A percentile compares a stretch with the other conserved stretches of the same genome.
These are phyloP conservation scores for Crypturellus tataupa DNA, from an alignment of 2,797 vertebrate genomes.

Conservation along the genomic window DNA sequence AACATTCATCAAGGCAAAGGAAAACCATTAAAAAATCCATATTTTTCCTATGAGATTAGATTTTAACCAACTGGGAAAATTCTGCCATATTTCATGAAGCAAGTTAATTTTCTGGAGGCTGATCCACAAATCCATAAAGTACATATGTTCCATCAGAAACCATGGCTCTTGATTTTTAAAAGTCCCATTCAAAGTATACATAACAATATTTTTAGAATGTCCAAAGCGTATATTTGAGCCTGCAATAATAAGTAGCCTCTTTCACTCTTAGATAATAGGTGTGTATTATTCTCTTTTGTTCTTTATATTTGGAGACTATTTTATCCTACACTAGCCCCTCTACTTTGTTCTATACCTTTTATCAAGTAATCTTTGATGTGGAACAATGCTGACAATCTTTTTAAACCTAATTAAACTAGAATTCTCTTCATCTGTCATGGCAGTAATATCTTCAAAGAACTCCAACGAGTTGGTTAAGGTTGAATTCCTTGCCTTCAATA, in stretches of 20 bases:
- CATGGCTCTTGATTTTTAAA: background rate
- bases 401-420: constrained; percentile 59
- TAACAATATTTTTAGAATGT: background rate
- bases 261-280: background rate
- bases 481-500: constrained; percentile 50
- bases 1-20: background rate
- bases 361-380: constrained; percentile 43
- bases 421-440: constrained; percentile 62
- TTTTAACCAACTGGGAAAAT: background rate
- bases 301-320: background rate
- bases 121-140: background rate
- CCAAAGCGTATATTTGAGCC: background rate
- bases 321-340: background rate
- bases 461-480: constrained; percentile 52
- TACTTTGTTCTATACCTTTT: constrained; percentile 52
- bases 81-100: background rate
- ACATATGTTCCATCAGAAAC: background rate
- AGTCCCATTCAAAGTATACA: background rate
- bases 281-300: background rate
- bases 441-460: constrained; percentile 69
- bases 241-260: background rate
- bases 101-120: background rate
- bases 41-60: background rate
- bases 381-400: constrained; percentile 45
- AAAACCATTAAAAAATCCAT: background rate